A percentile compares a stretch with the other conserved stretches of the same genome.
These are phyloP conservation scores for Leuctra nigra DNA, from an alignment of 2,888 invertebrate genomes.

Conservation along the genomic window DNA sequence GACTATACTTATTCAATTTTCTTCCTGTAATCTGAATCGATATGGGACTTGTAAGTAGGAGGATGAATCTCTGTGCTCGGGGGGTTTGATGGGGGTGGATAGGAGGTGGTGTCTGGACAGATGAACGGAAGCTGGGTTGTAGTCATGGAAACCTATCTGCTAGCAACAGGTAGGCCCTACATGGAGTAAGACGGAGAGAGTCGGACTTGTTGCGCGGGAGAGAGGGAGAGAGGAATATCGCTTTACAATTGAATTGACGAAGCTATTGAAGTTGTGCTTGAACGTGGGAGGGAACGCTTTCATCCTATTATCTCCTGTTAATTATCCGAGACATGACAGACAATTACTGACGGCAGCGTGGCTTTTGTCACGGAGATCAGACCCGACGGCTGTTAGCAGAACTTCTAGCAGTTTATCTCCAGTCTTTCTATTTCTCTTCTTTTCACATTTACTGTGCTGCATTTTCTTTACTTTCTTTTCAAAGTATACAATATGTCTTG, in stretches of 20 bases:
- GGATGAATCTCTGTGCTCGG: not conserved
- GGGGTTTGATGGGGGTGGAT: not conserved
- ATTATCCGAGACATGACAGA: too few species aligned
- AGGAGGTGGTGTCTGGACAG: conserved; percentile 1
- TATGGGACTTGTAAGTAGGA: too few species aligned
- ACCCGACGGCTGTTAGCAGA: too few species aligned
- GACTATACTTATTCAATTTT: too few species aligned
- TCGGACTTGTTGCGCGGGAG: not conserved
- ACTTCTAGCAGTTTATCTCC: too few species aligned
- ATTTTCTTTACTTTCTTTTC: too few species aligned
- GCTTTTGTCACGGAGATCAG: too few species aligned
- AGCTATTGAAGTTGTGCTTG: conserved; percentile 3
- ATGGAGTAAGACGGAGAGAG: not conserved
- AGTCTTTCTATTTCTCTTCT: too few species aligned
- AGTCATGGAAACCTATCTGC: conserved; percentile 10
- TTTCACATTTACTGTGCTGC: too few species aligned
- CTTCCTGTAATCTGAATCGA: too few species aligned
- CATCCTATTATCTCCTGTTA: conserved; percentile 15
- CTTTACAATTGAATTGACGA: conserved; percentile 12
- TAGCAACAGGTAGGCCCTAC: conserved; percentile 6
- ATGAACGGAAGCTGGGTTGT: conserved; percentile 11
- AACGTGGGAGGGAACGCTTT: conserved; percentile 8
- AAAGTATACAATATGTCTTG: too few species aligned
- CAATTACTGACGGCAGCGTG: too few species aligned
- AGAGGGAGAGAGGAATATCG: not conserved